Evolutionary conservation across 2,888 invertebrate genomes (phyloP).

Genomic region (Synanthedon myopaeformis): DNA sequence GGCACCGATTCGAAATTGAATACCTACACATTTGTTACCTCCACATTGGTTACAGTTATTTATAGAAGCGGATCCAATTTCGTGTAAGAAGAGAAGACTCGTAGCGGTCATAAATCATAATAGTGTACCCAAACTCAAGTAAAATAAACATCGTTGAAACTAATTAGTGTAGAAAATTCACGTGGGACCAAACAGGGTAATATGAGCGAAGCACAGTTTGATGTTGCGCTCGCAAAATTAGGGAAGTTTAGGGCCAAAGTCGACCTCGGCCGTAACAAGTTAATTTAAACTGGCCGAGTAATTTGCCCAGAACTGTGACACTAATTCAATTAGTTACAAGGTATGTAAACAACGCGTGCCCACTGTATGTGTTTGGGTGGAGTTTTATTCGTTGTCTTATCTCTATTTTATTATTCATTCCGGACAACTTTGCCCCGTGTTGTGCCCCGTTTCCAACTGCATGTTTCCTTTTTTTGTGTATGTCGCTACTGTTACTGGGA

Average conservation of each 20-base stretch:
- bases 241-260: conserved; percentile 65
- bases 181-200: conserved; percentile 62
- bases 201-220: conserved; percentile 65
- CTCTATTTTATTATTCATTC: background rate
- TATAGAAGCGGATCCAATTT: background rate
- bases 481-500: no score
- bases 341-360: conserved; percentile 41
- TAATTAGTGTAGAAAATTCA: conserved; percentile 67
- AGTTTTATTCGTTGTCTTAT: conserved; percentile 5
- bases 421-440: background rate
- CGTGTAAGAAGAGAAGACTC: conserved; percentile 15
- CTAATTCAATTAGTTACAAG: conserved; percentile 62
- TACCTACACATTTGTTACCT: no score
- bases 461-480: no score
- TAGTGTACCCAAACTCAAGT: conserved; percentile 50
- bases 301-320: conserved; percentile 60
- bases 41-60: no score
- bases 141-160: conserved; percentile 64
- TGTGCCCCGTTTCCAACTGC: no score
- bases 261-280: conserved; percentile 58
- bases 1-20: no score
- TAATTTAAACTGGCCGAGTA: conserved; percentile 66
- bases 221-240: conserved; percentile 67
- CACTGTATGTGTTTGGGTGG: conserved; percentile 15
- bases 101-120: conserved; percentile 52